Conservation (phyloP, 2,888 invertebrate species). For the Oligia strigilis region DNA sequence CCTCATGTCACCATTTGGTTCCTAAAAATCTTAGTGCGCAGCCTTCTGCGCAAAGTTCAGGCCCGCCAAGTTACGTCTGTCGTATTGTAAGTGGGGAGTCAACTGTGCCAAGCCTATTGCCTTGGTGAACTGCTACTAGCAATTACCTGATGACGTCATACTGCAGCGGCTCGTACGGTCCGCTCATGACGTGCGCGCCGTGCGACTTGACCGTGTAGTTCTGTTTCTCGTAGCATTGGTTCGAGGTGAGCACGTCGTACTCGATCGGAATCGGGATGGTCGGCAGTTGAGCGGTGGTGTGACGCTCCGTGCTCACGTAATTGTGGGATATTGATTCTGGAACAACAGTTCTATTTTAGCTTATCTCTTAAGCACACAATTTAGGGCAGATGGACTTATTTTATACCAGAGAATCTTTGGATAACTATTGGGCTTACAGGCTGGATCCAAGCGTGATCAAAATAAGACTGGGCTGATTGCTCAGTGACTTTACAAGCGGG, state of each 20-base stretch:
- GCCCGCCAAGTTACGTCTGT: no score
- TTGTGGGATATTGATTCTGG: slow-evolving; percentile 88
- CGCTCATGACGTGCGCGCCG: slow-evolving; percentile 84
- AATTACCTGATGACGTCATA: slow-evolving; percentile 81
- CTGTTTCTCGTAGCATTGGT: slow-evolving; percentile 86
- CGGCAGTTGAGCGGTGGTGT: slow-evolving; percentile 82
- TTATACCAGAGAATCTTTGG: background rate
- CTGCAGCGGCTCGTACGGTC: slow-evolving; percentile 85
- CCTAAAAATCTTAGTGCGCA: no score
- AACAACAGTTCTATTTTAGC: slow-evolving; percentile 53
- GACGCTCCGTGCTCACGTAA: slow-evolving; percentile 86
- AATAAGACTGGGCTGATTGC: background rate
- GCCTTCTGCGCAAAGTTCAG: no score
- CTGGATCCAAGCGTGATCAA: background rate
- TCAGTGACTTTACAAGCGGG: background rate
- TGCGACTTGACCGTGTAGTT: slow-evolving; percentile 82
- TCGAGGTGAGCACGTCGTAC: slow-evolving; percentile 83
- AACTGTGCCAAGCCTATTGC: background rate
- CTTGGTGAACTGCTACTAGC: background rate
- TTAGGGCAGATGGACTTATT: background rate
- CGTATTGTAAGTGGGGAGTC: background rate
- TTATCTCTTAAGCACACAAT: background rate
- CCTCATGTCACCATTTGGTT: no score
- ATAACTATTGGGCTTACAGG: background rate
- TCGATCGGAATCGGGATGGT: slow-evolving; percentile 87